Evolutionary conservation across 2,888 invertebrate species (phyloP), one percentile per base, ranked within the genome.

Genomic region (Drosophila ezoana): DNA sequence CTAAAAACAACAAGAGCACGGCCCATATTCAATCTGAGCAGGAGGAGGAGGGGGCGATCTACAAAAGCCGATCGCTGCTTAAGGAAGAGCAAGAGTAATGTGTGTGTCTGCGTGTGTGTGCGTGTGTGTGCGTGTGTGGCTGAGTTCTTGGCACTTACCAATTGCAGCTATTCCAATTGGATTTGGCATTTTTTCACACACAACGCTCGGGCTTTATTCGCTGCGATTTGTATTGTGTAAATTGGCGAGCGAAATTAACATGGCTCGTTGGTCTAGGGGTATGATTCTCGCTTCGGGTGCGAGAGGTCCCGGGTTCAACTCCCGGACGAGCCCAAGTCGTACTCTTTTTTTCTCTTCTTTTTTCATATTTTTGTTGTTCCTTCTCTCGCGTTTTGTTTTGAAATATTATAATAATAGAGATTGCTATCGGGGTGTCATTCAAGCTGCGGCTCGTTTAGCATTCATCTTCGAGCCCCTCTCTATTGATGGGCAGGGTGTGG

Each of bases 251-350:
- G 4, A 9, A 28, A 33, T 20, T 20, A 41, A 37, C 35, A 45
- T 14, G 90, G 89, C 89, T 90, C 89, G 89, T 89, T 89, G 90
- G 90, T 89, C 89, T 84, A 89, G 90, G 73, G 89, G 87, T 89
- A 90, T 83, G 90, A 90, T 90, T 89, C 80, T 89, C 87, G 90
- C 89, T 90, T 88, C 89, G 90, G 90, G 88, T 90, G 90, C 90
- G 89, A 90, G 90, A 89, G 90, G 88, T 87, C 88, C 90, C 89
- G 90, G 89, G 90, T 90, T 90, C 90, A 90, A 90, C 72, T 90
- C 89, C 90, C 90, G 84, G 89, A 88, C 87, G 89, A 90, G 90
- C 87, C 88, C 88, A 76, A 58, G 51, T 45, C n/a, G 2, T 9
- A n/a, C n/a, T 56, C 11, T 41, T 28, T 47, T 37, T 58, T 37